Conservation (phyloP, 2,888 invertebrate genomes). For the Chrysolina oricalcia region DNA sequence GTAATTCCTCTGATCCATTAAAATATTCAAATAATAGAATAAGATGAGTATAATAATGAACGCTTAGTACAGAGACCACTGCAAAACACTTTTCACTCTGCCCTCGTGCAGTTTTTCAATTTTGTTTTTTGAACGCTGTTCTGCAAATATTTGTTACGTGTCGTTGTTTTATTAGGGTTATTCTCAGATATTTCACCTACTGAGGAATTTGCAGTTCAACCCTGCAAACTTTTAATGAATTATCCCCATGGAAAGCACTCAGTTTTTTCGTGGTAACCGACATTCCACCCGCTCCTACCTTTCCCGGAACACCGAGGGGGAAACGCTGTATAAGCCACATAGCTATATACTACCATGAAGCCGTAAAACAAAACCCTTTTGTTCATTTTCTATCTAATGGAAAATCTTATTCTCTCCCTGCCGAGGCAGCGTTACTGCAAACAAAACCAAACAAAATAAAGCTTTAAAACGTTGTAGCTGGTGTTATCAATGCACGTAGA, state of each 20-base stretch:
- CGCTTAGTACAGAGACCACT: no score
- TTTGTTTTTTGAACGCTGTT: no score
- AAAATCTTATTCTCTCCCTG: constrained; percentile 47
- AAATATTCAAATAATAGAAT: no score
- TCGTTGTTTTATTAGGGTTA: no score
- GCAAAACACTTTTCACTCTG: no score
- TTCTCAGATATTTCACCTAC: no score
- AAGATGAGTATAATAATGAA: no score
- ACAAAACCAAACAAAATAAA: constrained; percentile 54
- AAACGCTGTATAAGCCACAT: constrained; percentile 16
- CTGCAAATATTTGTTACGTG: no score
- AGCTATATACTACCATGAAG: constrained; percentile 15
- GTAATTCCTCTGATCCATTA: no score
- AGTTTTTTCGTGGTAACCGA: neutral
- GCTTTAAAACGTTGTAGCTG: constrained; percentile 54
- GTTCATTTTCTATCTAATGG: constrained; percentile 51
- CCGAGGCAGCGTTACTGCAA: constrained; percentile 36
- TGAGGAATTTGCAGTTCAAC: no score
- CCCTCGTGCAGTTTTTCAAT: no score
- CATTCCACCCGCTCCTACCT: neutral
- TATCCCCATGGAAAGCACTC: neutral
- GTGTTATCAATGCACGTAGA: constrained; percentile 55
- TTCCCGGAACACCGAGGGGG: neutral
- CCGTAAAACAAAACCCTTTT: constrained; percentile 48
- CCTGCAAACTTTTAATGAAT: neutral